Evolutionary conservation across 2,797 vertebrate genomes (phyloP).

Genomic region (Protonibea diacanthus): DNA sequence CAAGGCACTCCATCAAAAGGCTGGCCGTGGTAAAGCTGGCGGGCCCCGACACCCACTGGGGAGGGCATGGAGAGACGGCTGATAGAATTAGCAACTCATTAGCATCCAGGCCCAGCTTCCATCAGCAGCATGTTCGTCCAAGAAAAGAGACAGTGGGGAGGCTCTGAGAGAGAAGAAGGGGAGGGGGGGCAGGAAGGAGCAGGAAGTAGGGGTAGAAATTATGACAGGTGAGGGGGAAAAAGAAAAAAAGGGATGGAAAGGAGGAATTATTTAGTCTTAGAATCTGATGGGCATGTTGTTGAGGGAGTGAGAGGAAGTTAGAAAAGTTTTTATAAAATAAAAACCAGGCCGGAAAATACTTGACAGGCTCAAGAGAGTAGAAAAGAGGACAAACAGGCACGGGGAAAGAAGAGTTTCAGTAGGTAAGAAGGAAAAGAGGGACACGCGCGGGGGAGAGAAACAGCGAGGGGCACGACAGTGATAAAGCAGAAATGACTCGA

Average conservation of each 20-base stretch:
- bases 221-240: constrained; percentile 38
- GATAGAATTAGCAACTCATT: constrained; percentile 81
- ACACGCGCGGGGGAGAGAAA: constrained; percentile 36
- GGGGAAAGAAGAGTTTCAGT: constrained; percentile 22
- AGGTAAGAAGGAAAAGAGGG: constrained; percentile 41
- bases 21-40: constrained; percentile 60
- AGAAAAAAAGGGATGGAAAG: constrained; percentile 8
- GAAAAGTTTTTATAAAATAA: constrained; percentile 8
- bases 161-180: not conserved
- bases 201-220: constrained; percentile 3
- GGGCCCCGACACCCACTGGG: constrained; percentile 57
- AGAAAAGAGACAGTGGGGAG: constrained; percentile 49
- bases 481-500: constrained; percentile 63
- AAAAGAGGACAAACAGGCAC: constrained; percentile 40
- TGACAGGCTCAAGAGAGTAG: constrained; percentile 38
- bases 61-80: constrained; percentile 57
- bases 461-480: constrained; percentile 58
- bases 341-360: constrained; percentile 15
- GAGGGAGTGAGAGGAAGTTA: constrained; percentile 38
- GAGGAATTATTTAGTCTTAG: constrained; percentile 18
- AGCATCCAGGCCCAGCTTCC: constrained; percentile 72
- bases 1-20: constrained; percentile 73
- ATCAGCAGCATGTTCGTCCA: constrained; percentile 57
- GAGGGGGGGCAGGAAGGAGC: not conserved
- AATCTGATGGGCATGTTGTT: constrained; percentile 42